Evolutionary conservation across 2,797 vertebrate species (phyloP).

Genomic region (Pseudochirops cupreus): DNA sequence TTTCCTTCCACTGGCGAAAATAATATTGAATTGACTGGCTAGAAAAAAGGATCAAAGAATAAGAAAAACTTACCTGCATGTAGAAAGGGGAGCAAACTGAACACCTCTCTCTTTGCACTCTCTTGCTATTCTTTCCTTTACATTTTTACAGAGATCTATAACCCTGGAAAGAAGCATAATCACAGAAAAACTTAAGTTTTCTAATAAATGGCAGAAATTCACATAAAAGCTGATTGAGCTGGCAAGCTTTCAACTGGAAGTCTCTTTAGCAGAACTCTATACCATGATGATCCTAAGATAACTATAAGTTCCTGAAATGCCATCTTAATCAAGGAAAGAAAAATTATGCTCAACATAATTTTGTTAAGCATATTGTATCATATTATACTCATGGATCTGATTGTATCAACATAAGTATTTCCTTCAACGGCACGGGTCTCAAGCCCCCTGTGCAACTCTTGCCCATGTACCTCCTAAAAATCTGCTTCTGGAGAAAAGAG

Average conservation of each 20-base stretch:
- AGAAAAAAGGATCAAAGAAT: slow-evolving; percentile 18
- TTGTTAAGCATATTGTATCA: background rate
- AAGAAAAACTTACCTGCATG: slow-evolving; percentile 92
- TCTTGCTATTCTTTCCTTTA: slow-evolving; percentile 94
- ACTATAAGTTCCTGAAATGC: background rate
- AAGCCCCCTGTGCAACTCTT: background rate
- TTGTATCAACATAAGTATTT: background rate
- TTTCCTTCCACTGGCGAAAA: slow-evolving; percentile 34
- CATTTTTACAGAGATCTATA: slow-evolving; percentile 97
- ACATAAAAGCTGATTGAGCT: slow-evolving; percentile 43
- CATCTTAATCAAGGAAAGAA: background rate
- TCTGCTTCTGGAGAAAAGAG: background rate
- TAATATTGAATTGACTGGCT: background rate
- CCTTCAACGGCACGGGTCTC: background rate
- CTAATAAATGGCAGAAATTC: slow-evolving; percentile 43
- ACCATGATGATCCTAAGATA: background rate
- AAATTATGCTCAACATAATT: background rate
- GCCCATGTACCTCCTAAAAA: background rate
- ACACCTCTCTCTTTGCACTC: slow-evolving; percentile 99
- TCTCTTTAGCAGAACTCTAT: slow-evolving; percentile 32
- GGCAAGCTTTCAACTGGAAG: slow-evolving; percentile 39
- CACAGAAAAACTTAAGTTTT: slow-evolving; percentile 54
- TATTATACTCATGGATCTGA: background rate
- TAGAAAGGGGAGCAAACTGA: slow-evolving; percentile 94
- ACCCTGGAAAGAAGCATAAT: slow-evolving; percentile 89